These are phyloP conservation scores for Galeopterus variegatus DNA, from an alignment of 2,113 vertebrate genomes.

Conservation along the genomic window DNA sequence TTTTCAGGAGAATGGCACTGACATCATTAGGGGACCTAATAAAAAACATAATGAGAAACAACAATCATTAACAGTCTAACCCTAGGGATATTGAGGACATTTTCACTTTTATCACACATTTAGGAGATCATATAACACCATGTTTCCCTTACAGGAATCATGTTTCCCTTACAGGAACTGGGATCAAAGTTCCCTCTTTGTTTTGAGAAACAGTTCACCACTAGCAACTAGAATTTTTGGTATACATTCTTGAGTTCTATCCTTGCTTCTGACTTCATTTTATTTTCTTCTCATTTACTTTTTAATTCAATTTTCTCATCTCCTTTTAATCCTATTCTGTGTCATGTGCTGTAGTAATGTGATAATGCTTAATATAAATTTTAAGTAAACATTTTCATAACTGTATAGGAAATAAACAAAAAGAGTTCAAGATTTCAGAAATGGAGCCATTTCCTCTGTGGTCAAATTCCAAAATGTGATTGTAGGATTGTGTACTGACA, in stretches of 20 bases:
- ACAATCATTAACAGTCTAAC: constrained; percentile 69
- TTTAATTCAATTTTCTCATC: background rate
- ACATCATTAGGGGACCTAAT: constrained; percentile 70
- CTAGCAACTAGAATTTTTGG: background rate
- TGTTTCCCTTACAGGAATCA: constrained; percentile 38
- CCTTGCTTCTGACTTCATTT: background rate
- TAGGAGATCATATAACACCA: constrained; percentile 60
- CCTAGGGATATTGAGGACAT: constrained; percentile 52
- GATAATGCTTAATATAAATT: background rate
- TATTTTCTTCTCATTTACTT: constrained; percentile 17
- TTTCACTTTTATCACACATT: constrained; percentile 74
- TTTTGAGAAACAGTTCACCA: background rate
- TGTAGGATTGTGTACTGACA: background rate
- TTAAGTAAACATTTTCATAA: constrained; percentile 19
- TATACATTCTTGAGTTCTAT: background rate
- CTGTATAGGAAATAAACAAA: background rate
- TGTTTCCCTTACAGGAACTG: constrained; percentile 21
- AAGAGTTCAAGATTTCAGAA: constrained; percentile 1
- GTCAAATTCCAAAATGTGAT: background rate
- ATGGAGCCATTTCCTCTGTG: background rate
- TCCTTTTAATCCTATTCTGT: background rate
- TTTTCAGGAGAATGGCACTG: constrained; percentile 70
- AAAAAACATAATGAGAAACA: constrained; percentile 76
- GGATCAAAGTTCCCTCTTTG: constrained; percentile 38
- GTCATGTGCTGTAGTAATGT: background rate